These are phyloP conservation scores for Andrena haemorrhoa DNA, from an alignment of 2,888 invertebrate species.

Conservation along the genomic window DNA sequence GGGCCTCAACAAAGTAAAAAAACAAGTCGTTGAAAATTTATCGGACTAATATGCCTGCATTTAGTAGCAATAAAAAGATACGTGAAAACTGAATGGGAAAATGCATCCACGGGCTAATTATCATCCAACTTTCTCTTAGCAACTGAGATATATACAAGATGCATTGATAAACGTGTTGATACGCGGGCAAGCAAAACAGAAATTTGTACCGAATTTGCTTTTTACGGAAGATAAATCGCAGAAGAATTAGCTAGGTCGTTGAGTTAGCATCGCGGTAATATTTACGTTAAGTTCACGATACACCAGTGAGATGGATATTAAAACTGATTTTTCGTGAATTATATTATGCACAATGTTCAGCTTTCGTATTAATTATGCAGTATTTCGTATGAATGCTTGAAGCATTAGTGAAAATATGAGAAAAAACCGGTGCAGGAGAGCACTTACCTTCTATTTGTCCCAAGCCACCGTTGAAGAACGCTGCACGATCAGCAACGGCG, in stretches of 20 bases:
- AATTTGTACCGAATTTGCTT: neutral
- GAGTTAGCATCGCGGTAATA: neutral
- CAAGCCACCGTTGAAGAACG: too few relatives aligned
- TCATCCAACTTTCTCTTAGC: too few relatives aligned
- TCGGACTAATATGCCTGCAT: too few relatives aligned
- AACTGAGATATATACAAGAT: too few relatives aligned
- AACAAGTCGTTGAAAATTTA: too few relatives aligned
- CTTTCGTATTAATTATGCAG: neutral
- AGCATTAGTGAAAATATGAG: neutral
- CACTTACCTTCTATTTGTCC: neutral
- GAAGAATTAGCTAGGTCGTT: neutral
- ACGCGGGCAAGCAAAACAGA: neutral
- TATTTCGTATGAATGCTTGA: conserved; percentile 3
- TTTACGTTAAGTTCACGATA: neutral
- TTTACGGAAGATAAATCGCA: neutral
- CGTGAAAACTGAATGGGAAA: too few relatives aligned
- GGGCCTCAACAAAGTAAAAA: too few relatives aligned
- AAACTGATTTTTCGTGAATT: neutral
- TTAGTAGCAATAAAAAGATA: too few relatives aligned
- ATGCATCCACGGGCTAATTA: too few relatives aligned
- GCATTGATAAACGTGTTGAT: too few relatives aligned
- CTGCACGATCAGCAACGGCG: neutral
- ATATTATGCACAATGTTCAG: neutral
- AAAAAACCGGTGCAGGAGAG: neutral
- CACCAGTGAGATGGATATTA: too few relatives aligned